Percentiles rank a stretch among this genome's conserved stretches.
These are phyloP conservation scores for Melanostigma gelatinosum DNA, from an alignment of 2,113 vertebrate genomes.

Conservation along the genomic window DNA sequence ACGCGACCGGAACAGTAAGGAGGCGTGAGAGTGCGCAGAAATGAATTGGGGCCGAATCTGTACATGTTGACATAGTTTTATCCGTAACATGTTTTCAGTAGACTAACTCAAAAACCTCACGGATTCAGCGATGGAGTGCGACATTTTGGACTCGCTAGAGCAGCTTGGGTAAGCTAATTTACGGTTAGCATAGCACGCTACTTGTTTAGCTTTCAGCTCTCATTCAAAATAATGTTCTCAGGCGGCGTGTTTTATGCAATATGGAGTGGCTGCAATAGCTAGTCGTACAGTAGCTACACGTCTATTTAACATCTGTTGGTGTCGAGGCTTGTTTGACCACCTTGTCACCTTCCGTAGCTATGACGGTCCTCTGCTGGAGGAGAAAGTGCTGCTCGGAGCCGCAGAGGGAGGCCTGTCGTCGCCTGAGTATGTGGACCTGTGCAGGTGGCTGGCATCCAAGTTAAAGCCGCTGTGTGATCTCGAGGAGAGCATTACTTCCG, in stretches of 20 bases:
- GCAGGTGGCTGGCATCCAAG: constrained; percentile 87
- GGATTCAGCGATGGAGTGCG: constrained; percentile 70
- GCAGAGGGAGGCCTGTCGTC: constrained; percentile 88
- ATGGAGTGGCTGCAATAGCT: too few species aligned
- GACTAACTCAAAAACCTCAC: not conserved
- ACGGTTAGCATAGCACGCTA: constrained; percentile 1
- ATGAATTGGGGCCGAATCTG: not conserved
- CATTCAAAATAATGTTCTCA: not conserved
- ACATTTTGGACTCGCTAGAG: constrained; percentile 79
- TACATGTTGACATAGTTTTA: rapidly evolving
- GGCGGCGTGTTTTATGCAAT: not conserved
- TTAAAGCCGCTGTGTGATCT: constrained; percentile 86
- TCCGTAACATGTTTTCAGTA: not conserved
- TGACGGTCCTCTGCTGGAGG: constrained; percentile 87
- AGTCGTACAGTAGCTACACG: too few species aligned
- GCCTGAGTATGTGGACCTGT: constrained; percentile 88
- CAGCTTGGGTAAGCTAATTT: constrained; percentile 76
- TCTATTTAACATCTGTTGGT: not conserved
- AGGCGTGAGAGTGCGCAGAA: not conserved
- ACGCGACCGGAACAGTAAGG: not conserved
- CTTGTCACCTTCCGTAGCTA: constrained; percentile 81
- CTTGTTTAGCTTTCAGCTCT: not conserved
- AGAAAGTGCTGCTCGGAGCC: constrained; percentile 85
- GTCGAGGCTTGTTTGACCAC: not conserved
- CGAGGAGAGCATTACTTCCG: constrained; percentile 88